Conservation (phyloP, 2,797 vertebrate genomes). For the Argyrosomus regius region DNA sequence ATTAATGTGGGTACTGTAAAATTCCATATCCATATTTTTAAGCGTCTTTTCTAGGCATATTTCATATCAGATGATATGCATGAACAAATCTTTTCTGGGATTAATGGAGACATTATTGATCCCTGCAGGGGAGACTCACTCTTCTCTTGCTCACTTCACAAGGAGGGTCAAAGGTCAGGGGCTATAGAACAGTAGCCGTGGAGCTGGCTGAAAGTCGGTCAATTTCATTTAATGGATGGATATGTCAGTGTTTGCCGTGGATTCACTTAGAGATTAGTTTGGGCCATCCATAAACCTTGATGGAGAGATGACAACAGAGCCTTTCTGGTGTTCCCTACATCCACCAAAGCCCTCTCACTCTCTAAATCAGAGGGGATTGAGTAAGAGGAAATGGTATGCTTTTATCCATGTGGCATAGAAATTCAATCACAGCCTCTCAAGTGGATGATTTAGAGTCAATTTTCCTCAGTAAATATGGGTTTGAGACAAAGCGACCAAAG, state of each 20-base stretch:
- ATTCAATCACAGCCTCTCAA: constrained; percentile 2
- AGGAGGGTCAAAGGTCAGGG: constrained; percentile 40
- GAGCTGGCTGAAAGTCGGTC: constrained; percentile 6
- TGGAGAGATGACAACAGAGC: neutral
- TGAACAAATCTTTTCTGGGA: neutral
- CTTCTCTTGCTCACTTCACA: neutral
- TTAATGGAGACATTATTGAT: constrained; percentile 32
- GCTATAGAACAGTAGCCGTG: neutral
- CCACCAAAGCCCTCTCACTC: too few species aligned
- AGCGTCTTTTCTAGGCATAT: neutral
- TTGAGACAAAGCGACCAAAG: too few species aligned
- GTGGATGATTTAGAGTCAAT: neutral
- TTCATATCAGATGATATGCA: neutral
- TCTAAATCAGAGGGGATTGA: too few species aligned
- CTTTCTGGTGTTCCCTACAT: neutral
- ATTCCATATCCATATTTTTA: neutral
- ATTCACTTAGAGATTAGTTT: constrained; percentile 38
- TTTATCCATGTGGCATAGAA: constrained; percentile 2
- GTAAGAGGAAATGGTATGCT: too few species aligned
- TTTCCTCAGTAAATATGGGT: neutral
- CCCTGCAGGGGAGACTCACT: constrained; percentile 4
- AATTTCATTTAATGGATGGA: constrained; percentile 34
- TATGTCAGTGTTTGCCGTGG: constrained; percentile 10
- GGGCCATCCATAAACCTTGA: constrained; percentile 1
- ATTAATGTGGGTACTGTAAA: neutral